Evolutionary conservation across 2,888 invertebrate genomes (phyloP).

Genomic region (Elysia crispata): DNA sequence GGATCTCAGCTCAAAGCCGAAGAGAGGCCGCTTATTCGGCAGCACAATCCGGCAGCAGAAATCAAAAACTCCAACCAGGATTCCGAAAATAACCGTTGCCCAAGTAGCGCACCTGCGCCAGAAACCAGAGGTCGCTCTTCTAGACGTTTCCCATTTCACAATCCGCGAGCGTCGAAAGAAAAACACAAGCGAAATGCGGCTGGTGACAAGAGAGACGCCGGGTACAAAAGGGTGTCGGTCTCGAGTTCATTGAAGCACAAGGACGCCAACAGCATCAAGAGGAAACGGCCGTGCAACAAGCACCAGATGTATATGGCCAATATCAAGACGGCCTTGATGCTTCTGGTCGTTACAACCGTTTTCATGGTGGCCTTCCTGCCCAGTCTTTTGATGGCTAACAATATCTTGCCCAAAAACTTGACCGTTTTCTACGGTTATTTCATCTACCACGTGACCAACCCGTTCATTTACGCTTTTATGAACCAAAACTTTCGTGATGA

Average conservation of each 20-base stretch:
- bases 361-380: constrained; percentile 75
- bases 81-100: not conserved
- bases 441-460: constrained; percentile 76
- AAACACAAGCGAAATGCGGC: no score
- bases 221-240: no score
- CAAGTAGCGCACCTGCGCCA: not conserved
- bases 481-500: constrained; percentile 75
- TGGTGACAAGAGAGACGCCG: constrained; percentile 1
- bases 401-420: constrained; percentile 63
- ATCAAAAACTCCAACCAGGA: not conserved
- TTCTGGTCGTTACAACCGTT: constrained; percentile 76
- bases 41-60: no score
- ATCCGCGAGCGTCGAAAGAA: not conserved
- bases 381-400: constrained; percentile 73
- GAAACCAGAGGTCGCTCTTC: not conserved
- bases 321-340: constrained; percentile 75
- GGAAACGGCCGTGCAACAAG: constrained; percentile 53
- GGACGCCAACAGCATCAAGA: constrained; percentile 28
- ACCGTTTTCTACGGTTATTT: constrained; percentile 75
- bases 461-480: constrained; percentile 77
- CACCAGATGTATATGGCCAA: constrained; percentile 60
- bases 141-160: not conserved
- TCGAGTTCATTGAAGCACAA: no score
- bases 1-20: not conserved
- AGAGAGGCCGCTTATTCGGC: no score